phyloP scores from a whole-genome alignment of 2,113 vertebrate genomes.

The Cisticola juncidis region DNA sequence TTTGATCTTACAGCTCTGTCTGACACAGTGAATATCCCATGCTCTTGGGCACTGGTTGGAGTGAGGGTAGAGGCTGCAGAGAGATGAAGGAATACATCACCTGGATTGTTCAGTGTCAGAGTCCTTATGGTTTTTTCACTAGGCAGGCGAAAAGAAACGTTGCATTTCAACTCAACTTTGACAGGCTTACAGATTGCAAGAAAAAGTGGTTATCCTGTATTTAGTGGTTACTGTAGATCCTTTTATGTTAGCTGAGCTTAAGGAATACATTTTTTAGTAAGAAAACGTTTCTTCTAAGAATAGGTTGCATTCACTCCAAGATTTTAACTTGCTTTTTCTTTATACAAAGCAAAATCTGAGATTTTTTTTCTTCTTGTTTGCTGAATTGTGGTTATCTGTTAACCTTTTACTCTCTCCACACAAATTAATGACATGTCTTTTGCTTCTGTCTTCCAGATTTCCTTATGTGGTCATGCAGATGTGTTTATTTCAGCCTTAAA shows the following conservation, averaged over 20 bases:
- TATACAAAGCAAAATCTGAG: not conserved
- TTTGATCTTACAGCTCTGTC: not conserved
- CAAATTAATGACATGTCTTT: not conserved
- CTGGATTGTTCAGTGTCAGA: not conserved
- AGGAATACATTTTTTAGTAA: not conserved
- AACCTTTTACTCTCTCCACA: not conserved
- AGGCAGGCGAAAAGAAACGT: not conserved
- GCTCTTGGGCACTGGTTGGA: not conserved
- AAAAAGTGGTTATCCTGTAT: not conserved
- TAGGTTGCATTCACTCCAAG: not conserved
- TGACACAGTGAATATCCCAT: not conserved
- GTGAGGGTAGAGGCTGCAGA: not conserved
- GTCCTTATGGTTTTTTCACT: not conserved
- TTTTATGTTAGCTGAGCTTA: not conserved
- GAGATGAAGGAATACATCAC: not conserved
- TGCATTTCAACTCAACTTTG: not conserved
- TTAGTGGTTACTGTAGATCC: not conserved
- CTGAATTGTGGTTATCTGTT: not conserved
- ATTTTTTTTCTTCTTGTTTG: not conserved
- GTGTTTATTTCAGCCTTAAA: slow-evolving; percentile 18
- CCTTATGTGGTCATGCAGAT: not conserved
- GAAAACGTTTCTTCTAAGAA: not conserved
- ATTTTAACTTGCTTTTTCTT: not conserved
- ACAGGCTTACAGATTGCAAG: not conserved
- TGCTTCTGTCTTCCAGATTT: slow-evolving; percentile 53